These are phyloP conservation scores for Macrophya annulata DNA, from an alignment of 2,888 invertebrate genomes.

Conservation along the genomic window DNA sequence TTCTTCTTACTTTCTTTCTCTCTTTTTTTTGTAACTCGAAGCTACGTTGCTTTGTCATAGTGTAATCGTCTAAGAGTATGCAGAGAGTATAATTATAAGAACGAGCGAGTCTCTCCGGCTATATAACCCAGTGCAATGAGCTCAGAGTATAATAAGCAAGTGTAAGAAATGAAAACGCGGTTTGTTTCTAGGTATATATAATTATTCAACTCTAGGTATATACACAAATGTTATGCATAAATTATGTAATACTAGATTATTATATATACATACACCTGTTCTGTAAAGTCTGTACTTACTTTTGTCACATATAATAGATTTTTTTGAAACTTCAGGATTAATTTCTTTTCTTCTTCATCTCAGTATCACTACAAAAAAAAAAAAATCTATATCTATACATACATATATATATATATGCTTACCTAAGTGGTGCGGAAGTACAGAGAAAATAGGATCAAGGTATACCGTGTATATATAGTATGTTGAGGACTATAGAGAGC, in stretches of 20 bases:
- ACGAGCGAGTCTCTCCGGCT: neutral
- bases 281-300: too few relatives aligned
- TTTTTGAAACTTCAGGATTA: too few relatives aligned
- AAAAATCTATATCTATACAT: too few relatives aligned
- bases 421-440: neutral
- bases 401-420: neutral
- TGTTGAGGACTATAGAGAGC: neutral
- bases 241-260: neutral
- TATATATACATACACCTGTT: neutral
- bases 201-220: neutral
- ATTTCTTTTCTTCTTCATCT: too few relatives aligned
- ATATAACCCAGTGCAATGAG: neutral
- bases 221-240: neutral
- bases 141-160: neutral
- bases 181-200: neutral
- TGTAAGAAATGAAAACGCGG: neutral
- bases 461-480: neutral
- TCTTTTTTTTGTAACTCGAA: conserved; percentile 1
- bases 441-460: neutral
- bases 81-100: neutral
- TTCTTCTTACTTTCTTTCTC: neutral
- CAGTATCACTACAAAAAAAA: too few relatives aligned
- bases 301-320: too few relatives aligned
- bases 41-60: neutral
- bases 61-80: neutral